Evolutionary conservation across 2,113 vertebrate genomes (phyloP).

Genomic region (Eulemur macaco): DNA sequence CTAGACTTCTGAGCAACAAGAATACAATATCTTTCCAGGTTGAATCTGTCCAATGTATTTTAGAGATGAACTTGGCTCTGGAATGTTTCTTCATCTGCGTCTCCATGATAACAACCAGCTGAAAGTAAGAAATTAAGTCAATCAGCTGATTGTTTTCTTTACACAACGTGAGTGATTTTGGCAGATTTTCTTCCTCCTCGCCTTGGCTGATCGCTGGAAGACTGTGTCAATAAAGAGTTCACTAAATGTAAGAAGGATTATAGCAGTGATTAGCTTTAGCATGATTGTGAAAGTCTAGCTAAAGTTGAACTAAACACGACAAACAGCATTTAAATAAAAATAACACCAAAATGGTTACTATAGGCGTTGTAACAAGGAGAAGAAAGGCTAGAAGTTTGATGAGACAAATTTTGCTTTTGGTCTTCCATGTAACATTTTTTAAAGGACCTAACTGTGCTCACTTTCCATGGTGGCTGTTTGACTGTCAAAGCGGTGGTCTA

Average conservation of each 20-base stretch:
- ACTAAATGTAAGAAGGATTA: background rate
- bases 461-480: background rate
- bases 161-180: constrained; percentile 29
- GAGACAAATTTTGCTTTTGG: background rate
- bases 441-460: background rate
- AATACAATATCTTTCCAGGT: constrained; percentile 44
- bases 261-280: background rate
- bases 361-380: background rate
- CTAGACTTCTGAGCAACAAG: constrained; percentile 49
- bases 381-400: background rate
- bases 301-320: background rate
- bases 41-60: background rate
- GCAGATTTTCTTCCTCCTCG: constrained; percentile 27
- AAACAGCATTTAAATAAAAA: background rate
- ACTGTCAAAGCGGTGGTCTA: background rate
- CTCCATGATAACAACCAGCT: constrained; percentile 37
- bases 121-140: constrained; percentile 36
- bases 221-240: background rate
- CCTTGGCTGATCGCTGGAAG: background rate
- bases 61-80: constrained; percentile 4
- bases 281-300: background rate
- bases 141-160: constrained; percentile 46
- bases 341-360: background rate
- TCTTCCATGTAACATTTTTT: background rate
- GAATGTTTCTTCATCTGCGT: constrained; percentile 42